A percentile compares a stretch with the other conserved stretches of the same genome.
phyloP scores from a whole-genome alignment of 2,888 invertebrate species.

The Mimas tiliae region DNA sequence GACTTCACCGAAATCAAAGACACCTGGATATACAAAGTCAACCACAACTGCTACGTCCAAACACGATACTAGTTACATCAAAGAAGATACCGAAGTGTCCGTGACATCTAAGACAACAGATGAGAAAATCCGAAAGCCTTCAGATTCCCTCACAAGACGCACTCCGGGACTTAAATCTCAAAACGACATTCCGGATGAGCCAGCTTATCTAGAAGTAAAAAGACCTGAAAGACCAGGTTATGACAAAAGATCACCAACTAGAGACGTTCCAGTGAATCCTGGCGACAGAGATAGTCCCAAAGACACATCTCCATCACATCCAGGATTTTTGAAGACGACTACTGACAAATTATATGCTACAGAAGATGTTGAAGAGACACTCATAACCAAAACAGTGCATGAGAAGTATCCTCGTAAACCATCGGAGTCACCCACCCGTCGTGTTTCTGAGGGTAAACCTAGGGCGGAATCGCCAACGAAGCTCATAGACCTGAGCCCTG shows the following conservation, averaged over 20 bases:
- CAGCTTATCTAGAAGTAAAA: neutral
- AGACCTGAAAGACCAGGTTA: neutral
- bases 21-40: conserved; percentile 9
- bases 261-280: neutral
- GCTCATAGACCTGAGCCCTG: conserved; percentile 32
- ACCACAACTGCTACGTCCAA: conserved; percentile 4
- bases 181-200: neutral
- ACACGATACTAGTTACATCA: neutral
- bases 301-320: neutral
- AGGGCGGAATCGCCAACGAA: neutral
- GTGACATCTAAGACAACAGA: neutral
- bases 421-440: neutral
- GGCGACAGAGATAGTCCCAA: neutral
- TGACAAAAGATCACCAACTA: neutral
- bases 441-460: neutral
- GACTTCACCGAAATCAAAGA: neutral
- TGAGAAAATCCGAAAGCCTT: neutral
- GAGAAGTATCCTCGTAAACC: neutral
- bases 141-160: too few species aligned
- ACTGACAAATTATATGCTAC: neutral
- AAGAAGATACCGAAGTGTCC: neutral
- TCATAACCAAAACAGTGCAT: neutral
- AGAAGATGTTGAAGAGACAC: neutral
- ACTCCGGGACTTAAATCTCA: neutral
- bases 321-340: neutral